Percentiles rank a stretch among this genome's conserved stretches.
Conservation (phyloP, 2,888 invertebrate genomes). For the Drosophila colorata region DNA sequence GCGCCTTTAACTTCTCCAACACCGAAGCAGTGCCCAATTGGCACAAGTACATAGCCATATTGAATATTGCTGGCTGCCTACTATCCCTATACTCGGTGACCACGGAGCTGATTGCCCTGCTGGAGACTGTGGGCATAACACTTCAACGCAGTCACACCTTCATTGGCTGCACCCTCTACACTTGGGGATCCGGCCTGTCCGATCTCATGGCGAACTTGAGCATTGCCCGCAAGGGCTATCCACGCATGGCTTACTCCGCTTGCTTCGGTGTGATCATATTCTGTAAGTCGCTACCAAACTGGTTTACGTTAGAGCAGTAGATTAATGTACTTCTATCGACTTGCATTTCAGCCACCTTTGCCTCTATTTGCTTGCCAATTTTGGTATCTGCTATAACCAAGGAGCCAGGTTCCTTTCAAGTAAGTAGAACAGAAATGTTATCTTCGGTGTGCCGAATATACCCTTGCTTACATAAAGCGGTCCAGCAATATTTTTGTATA, state of each 20-base stretch:
- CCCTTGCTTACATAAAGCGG: no score
- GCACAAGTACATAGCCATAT: slow-evolving; percentile 8
- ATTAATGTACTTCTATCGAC: background rate
- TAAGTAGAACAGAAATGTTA: no score
- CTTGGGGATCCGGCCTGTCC: slow-evolving; percentile 39
- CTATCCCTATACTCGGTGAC: slow-evolving; percentile 14
- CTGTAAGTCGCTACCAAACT: slow-evolving; percentile 11
- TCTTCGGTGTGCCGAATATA: no score
- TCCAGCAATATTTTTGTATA: no score
- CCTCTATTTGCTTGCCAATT: slow-evolving; percentile 27
- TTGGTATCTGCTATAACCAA: background rate
- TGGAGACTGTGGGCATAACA: slow-evolving; percentile 40
- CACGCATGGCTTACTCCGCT: slow-evolving; percentile 48
- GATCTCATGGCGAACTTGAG: slow-evolving; percentile 22
- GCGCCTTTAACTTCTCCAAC: slow-evolving; percentile 11
- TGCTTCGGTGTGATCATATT: slow-evolving; percentile 37
- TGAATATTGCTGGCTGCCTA: slow-evolving; percentile 7
- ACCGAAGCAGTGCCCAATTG: slow-evolving; percentile 39
- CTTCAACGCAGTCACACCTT: slow-evolving; percentile 40
- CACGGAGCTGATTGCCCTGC: slow-evolving; percentile 26
- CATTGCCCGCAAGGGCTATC: slow-evolving; percentile 34
- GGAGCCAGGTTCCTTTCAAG: background rate
- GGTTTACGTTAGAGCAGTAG: no score
- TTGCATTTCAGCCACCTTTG: slow-evolving; percentile 20
- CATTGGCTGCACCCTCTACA: slow-evolving; percentile 43